Conservation (phyloP, 2,888 invertebrate genomes). For the Diaprepes abbreviatus region DNA sequence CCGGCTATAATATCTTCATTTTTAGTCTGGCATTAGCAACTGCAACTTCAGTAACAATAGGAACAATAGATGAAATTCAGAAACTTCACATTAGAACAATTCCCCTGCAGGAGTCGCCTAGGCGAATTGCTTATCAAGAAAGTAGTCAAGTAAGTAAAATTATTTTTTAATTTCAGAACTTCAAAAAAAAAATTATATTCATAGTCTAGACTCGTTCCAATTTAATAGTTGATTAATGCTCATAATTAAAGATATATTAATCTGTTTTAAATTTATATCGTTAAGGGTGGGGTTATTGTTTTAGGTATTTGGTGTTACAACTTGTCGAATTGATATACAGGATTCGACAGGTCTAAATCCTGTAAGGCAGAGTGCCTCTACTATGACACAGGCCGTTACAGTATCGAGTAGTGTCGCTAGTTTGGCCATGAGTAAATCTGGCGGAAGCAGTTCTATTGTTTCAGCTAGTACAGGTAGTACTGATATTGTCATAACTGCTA, state of each 20-base stretch:
- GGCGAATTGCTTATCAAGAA: constrained; percentile 96
- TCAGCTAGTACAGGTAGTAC: constrained; percentile 36
- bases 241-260: no score
- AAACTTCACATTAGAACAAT: constrained; percentile 97
- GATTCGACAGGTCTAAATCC: constrained; percentile 81
- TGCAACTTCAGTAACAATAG: constrained; percentile 91
- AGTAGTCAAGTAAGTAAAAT: constrained; percentile 75
- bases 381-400: constrained; percentile 77
- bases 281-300: no score
- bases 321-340: constrained; percentile 89
- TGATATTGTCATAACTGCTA: neutral
- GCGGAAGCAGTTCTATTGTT: constrained; percentile 65
- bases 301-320: constrained; percentile 93
- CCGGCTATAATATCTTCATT: no score
- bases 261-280: no score
- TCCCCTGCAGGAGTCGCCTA: constrained; percentile 93
- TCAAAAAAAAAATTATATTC: no score
- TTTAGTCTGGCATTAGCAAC: constrained; percentile 88
- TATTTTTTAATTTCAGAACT: no score
- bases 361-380: constrained; percentile 81
- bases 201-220: no score
- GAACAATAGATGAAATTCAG: constrained; percentile 98
- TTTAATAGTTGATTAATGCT: no score
- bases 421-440: constrained; percentile 68
- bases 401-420: constrained; percentile 71